These are phyloP conservation scores for Peucedramus taeniatus DNA, from an alignment of 2,113 vertebrate genomes.

Conservation along the genomic window DNA sequence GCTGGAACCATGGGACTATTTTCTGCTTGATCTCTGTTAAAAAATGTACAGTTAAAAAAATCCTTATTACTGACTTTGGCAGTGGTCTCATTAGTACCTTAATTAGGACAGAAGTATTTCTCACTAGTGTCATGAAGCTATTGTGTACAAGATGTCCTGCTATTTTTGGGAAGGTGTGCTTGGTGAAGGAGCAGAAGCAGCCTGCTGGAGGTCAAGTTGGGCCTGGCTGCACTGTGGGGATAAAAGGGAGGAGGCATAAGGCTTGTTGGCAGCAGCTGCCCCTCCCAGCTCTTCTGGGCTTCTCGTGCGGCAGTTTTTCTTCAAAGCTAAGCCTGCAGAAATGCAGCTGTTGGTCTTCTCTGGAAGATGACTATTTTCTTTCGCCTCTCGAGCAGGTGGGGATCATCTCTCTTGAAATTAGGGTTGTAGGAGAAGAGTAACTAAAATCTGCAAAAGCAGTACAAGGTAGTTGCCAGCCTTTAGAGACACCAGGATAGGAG, in stretches of 20 bases:
- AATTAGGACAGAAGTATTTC: neutral
- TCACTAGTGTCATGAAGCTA: neutral
- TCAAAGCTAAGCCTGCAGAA: neutral
- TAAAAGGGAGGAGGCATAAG: neutral
- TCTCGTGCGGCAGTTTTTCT: neutral
- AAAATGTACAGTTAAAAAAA: neutral
- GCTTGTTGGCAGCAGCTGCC: neutral
- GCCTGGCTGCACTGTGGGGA: too few relatives aligned
- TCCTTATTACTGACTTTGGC: neutral
- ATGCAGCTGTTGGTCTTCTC: neutral
- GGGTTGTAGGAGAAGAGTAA: neutral
- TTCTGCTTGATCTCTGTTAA: neutral
- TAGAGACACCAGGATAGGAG: neutral
- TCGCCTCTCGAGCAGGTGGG: neutral
- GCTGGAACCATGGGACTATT: fast-evolving
- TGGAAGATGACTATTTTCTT: neutral
- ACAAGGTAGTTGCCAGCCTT: neutral
- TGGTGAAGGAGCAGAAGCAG: neutral
- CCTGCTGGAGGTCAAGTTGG: neutral
- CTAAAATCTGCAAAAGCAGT: neutral
- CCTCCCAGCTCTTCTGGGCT: neutral
- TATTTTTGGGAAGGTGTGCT: neutral
- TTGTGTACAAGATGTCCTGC: neutral
- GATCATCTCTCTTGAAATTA: neutral
- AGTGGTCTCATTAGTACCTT: neutral